These are phyloP conservation scores for Cheilosia grossa DNA, from an alignment of 2,888 invertebrate species.

Conservation along the genomic window DNA sequence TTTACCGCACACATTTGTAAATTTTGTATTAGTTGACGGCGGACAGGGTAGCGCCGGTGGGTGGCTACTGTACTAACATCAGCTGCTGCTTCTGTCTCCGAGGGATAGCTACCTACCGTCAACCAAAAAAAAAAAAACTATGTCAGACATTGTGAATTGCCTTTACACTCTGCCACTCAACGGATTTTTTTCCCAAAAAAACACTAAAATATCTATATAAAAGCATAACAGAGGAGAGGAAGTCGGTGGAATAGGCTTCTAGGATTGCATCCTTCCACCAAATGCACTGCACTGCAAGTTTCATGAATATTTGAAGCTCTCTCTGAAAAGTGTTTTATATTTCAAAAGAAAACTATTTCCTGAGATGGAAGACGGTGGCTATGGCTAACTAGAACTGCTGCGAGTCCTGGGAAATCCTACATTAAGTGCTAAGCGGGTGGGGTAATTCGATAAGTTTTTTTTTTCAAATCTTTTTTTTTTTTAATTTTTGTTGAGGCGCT, in stretches of 20 bases:
- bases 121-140: constrained; percentile 20
- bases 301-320: constrained; percentile 71
- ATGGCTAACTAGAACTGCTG: constrained; percentile 24
- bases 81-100: background rate
- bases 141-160: constrained; percentile 70
- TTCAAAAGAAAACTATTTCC: constrained; percentile 25
- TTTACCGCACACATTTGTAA: constrained; percentile 68
- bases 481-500: constrained; percentile 5
- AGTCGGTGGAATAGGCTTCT: constrained; percentile 38
- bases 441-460: constrained; percentile 62
- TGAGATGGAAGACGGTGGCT: constrained; percentile 1
- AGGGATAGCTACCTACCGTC: constrained; percentile 12
- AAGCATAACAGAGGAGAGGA: background rate
- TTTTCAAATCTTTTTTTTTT: constrained; percentile 20
- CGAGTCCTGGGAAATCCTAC: constrained; percentile 28
- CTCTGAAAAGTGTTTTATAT: constrained; percentile 61
- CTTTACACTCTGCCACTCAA: constrained; percentile 64
- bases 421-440: constrained; percentile 40
- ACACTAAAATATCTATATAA: constrained; percentile 15
- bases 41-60: constrained; percentile 4
- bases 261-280: constrained; percentile 22
- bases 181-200: constrained; percentile 11
- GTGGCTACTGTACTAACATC: background rate
- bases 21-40: constrained; percentile 68
- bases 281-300: constrained; percentile 60